Conservation (phyloP, 2,797 vertebrate genomes). For the Argentina silus region DNA sequence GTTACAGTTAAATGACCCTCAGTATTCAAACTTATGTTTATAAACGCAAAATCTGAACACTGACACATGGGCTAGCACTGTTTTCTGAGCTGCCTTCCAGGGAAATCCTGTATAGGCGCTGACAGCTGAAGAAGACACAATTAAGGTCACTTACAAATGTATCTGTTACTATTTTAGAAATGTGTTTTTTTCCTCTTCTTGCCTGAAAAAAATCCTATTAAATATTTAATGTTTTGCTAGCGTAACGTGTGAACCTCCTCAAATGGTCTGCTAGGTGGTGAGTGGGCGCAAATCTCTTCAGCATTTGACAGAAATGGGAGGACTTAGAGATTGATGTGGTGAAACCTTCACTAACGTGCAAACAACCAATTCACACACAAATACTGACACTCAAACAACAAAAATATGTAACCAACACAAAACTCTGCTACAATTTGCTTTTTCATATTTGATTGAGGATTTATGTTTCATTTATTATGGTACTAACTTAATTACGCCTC, state of each 20-base stretch:
- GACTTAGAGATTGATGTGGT: slow-evolving; percentile 22
- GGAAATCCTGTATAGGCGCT: too few species aligned
- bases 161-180: slow-evolving; percentile 6
- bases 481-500: too few species aligned
- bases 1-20: too few species aligned
- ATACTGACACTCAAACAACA: neutral
- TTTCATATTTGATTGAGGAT: neutral
- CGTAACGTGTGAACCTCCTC: slow-evolving; percentile 31
- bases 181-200: neutral
- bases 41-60: slow-evolving; percentile 11
- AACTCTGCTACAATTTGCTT: neutral
- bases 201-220: neutral
- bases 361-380: slow-evolving; percentile 4
- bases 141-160: neutral
- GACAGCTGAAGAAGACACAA: neutral
- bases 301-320: slow-evolving; percentile 22
- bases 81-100: too few species aligned
- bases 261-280: slow-evolving; percentile 34
- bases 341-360: neutral
- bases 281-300: slow-evolving; percentile 53
- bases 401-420: neutral
- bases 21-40: too few species aligned
- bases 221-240: slow-evolving; percentile 30
- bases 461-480: slow-evolving; percentile 5
- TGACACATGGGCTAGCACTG: slow-evolving; percentile 10